phyloP scores from a whole-genome alignment of 2,797 vertebrate species.

The Acrossocheilus fasciatus region DNA sequence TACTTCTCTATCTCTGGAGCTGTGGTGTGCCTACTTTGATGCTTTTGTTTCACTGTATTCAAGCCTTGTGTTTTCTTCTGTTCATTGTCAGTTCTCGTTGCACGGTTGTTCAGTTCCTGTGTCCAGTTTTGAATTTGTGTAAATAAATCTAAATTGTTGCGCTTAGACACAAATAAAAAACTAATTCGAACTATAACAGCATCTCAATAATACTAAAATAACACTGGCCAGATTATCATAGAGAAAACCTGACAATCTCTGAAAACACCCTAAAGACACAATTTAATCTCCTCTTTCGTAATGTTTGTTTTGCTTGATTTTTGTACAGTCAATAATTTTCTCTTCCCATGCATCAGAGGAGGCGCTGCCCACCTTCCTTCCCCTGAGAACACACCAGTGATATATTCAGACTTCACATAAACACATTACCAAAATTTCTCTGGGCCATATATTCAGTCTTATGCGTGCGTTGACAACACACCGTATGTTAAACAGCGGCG shows the following conservation, averaged over 20 bases:
- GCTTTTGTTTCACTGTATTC: no score
- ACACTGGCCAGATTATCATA: neutral
- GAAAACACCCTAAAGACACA: neutral
- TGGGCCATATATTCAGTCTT: neutral
- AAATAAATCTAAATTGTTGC: no score
- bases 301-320: constrained; percentile 8
- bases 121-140: no score
- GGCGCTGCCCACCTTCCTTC: neutral
- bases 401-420: constrained; percentile 23
- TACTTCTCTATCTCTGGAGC: no score
- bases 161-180: no score
- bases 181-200: neutral
- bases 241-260: neutral
- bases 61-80: no score
- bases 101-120: no score
- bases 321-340: neutral
- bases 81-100: no score
- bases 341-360: neutral
- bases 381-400: neutral
- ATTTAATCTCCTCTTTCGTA: neutral
- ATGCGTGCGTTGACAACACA: neutral
- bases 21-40: no score
- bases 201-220: neutral
- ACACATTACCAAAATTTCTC: neutral
- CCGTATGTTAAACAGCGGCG: constrained; percentile 61